A percentile compares a stretch with the other conserved stretches of the same genome.
Evolutionary conservation across 2,113 vertebrate species (phyloP).

Genomic region (Callipepla squamata): DNA sequence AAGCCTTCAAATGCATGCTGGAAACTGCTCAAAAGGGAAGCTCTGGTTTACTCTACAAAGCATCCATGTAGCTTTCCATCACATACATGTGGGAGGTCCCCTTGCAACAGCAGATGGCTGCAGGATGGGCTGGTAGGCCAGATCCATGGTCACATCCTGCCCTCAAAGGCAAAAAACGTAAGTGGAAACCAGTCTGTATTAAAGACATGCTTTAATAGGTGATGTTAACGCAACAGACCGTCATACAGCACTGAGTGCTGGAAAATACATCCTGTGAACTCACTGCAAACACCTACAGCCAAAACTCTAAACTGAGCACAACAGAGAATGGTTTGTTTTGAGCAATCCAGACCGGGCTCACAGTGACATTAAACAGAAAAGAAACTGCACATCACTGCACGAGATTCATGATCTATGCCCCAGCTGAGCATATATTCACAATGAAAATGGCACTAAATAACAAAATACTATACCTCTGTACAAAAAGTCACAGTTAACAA

Average conservation of each 20-base stretch:
- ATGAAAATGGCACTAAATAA: conserved; percentile 45
- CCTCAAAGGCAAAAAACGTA: background rate
- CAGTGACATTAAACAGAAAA: background rate
- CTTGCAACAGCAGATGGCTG: background rate
- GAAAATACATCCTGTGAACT: background rate
- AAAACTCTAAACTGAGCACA: background rate
- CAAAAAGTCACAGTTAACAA: conserved; percentile 49
- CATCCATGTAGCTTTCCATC: background rate
- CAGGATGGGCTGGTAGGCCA: background rate
- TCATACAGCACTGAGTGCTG: conserved; percentile 1
- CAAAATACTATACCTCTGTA: conserved; percentile 66
- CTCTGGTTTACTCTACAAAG: background rate
- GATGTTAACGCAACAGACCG: background rate
- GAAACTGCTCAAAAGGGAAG: background rate
- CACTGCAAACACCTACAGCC: background rate
- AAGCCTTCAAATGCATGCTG: fast-evolving
- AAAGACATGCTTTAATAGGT: conserved; percentile 69
- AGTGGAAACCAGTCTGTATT: background rate
- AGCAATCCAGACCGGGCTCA: background rate
- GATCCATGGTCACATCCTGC: fast-evolving
- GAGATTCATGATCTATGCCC: background rate
- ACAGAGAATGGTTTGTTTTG: background rate
- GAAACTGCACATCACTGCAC: background rate
- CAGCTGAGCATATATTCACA: conserved; percentile 7
- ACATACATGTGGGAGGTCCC: fast-evolving